Base-by-base conservation (phyloP, 1,140 invertebrate genomes). In the Acromyrmex heyeri region DNA sequence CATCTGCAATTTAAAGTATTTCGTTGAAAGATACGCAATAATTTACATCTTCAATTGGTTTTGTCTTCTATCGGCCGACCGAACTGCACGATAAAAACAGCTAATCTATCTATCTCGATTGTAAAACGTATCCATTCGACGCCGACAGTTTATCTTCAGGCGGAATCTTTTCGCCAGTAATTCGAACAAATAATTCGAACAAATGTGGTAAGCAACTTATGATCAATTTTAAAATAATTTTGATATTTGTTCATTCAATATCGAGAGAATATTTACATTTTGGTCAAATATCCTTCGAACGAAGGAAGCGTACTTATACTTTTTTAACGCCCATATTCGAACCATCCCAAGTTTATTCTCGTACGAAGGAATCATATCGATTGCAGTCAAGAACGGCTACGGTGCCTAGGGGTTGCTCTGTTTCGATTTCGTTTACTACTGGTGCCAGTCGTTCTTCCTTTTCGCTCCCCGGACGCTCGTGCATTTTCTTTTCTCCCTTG, bases 311-410 rank as follows among this genome's bases (percentile, higher is more conserved):
- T 79, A 34, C 5, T 34, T 34, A 48, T 91, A 90, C 8, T 62
- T 30, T n/a, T 53, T 92, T 92, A 90, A 91, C 90, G 89, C 88
- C 89, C 87, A 72, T 72, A 86, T 89, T 65, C 86, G 75, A 90
- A 90, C 78, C 86, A 67, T 86, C 69, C 16, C 57, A 75, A 91
- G 87, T 93, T 93, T 92, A 94, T 93, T 89, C 90, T 86, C 87
- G 30, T 79, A 50, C 48, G 86, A 75, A 83, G n/a, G 73, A 87
- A 86, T 86, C 90, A 85, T 86, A 92, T 93, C 88, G 90, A 92
- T 87, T 93, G 27, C 64, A 57, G 72, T 77, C 77, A 79, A 81
- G 83, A 83, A 89, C 70, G 73, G 8, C 30, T 8, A 38, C 64
- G 18, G 53, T 83, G 76, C 50, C 64, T 85, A 53, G 27, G 30